Conservation (phyloP, 1,140 invertebrate species). For the Phenacoccus solenopsis region DNA sequence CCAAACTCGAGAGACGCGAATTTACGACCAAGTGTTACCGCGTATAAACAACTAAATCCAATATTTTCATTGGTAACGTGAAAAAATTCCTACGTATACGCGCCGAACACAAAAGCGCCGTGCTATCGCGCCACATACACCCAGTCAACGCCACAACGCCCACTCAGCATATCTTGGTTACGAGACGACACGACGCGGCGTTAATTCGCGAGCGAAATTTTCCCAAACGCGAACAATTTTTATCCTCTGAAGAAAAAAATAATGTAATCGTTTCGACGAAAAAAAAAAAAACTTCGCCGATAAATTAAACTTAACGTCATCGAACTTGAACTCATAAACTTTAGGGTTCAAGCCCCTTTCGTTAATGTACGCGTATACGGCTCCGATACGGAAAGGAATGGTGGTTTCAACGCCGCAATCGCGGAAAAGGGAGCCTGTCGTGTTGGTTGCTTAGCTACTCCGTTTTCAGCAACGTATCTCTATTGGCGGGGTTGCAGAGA, state of each 20-base stretch:
- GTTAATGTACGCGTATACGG: neutral
- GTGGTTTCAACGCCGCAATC: constrained; percentile 10
- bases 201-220: no score
- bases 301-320: constrained; percentile 17
- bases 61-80: no score
- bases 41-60: no score
- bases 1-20: no score
- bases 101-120: no score
- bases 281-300: neutral
- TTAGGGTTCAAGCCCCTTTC: constrained; percentile 17
- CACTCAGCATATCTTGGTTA: no score
- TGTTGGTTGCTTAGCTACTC: constrained; percentile 14
- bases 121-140: no score
- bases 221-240: neutral
- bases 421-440: constrained; percentile 11
- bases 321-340: constrained; percentile 16
- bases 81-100: no score
- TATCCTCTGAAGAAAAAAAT: neutral
- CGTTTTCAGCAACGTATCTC: neutral
- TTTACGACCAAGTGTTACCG: no score
- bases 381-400: constrained; percentile 7
- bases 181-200: no score
- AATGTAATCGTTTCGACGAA: neutral
- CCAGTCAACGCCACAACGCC: no score
- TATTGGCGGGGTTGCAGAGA: constrained; percentile 14